Evolutionary conservation across 2,113 vertebrate genomes (phyloP).

Genomic region (Pionites leucogaster): DNA sequence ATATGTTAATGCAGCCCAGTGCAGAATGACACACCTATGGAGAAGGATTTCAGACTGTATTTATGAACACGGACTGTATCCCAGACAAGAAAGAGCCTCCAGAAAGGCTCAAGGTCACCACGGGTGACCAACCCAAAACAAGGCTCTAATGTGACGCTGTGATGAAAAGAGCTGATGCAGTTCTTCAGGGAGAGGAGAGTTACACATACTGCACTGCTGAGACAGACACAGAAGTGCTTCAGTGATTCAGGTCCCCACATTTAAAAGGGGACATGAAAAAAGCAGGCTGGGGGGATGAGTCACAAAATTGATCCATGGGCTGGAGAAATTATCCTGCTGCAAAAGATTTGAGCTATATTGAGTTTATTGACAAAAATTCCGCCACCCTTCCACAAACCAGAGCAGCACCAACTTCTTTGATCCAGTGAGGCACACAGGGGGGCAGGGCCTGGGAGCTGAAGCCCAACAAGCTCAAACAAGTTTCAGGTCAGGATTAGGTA

Average conservation of each 20-base stretch:
- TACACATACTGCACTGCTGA: neutral
- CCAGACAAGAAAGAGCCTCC: constrained; percentile 30
- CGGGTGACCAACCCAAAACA: constrained; percentile 42
- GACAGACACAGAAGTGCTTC: neutral
- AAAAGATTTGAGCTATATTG: neutral
- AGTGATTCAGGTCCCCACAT: neutral
- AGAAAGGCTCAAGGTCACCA: constrained; percentile 39
- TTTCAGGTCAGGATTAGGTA: neutral
- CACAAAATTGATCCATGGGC: neutral
- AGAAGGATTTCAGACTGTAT: neutral
- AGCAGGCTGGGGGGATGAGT: neutral
- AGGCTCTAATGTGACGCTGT: constrained; percentile 45
- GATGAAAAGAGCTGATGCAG: constrained; percentile 15
- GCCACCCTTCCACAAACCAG: neutral
- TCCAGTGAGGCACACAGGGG: neutral
- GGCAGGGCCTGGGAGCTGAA: neutral
- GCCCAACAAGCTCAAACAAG: neutral
- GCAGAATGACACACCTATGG: neutral
- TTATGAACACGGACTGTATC: neutral
- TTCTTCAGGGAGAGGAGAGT: neutral
- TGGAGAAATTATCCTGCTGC: neutral
- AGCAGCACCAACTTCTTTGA: neutral
- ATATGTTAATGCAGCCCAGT: neutral
- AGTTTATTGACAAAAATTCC: neutral
- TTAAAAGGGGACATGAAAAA: neutral